Conservation (phyloP, 2,113 vertebrate species). For the Clarias batrachus region DNA sequence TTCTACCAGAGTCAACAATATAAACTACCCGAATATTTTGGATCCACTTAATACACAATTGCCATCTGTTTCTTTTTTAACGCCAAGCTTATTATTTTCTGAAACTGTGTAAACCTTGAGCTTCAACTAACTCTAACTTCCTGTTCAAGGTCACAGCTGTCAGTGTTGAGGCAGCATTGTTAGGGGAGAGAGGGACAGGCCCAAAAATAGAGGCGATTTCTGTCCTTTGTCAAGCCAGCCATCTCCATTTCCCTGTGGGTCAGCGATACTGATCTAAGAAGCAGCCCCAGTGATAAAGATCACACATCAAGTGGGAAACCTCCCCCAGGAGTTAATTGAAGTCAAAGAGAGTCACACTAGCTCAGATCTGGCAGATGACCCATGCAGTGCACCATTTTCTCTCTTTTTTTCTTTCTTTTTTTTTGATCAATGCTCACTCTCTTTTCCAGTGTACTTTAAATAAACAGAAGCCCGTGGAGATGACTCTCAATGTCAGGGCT, state of each 20-base stretch:
- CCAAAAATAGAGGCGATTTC: constrained; percentile 66
- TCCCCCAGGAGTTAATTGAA: constrained; percentile 79
- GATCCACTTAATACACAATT: background rate
- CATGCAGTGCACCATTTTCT: constrained; percentile 58
- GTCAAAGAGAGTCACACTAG: constrained; percentile 75
- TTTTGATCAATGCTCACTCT: constrained; percentile 57
- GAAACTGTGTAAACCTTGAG: constrained; percentile 40
- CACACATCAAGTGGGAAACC: constrained; percentile 71
- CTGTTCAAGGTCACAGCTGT: constrained; percentile 68
- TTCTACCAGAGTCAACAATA: constrained; percentile 26
- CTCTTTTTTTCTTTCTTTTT: constrained; percentile 49
- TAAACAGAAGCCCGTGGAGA: constrained; percentile 56
- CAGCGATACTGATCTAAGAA: constrained; percentile 75
- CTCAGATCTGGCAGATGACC: constrained; percentile 78
- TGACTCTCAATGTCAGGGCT: constrained; percentile 59
- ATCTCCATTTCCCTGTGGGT: constrained; percentile 72
- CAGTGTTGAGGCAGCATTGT: constrained; percentile 69
- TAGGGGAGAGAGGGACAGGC: constrained; percentile 57
- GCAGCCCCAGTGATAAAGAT: constrained; percentile 74
- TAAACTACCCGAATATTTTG: background rate
- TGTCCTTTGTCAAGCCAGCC: constrained; percentile 70
- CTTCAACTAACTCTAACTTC: constrained; percentile 42
- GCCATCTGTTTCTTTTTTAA: constrained; percentile 7
- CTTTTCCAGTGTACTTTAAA: constrained; percentile 50
- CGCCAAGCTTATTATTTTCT: constrained; percentile 26